Percentiles rank a stretch among this genome's conserved stretches.
phyloP scores from a whole-genome alignment of 2,113 vertebrate genomes.

The Pavo muticus region DNA sequence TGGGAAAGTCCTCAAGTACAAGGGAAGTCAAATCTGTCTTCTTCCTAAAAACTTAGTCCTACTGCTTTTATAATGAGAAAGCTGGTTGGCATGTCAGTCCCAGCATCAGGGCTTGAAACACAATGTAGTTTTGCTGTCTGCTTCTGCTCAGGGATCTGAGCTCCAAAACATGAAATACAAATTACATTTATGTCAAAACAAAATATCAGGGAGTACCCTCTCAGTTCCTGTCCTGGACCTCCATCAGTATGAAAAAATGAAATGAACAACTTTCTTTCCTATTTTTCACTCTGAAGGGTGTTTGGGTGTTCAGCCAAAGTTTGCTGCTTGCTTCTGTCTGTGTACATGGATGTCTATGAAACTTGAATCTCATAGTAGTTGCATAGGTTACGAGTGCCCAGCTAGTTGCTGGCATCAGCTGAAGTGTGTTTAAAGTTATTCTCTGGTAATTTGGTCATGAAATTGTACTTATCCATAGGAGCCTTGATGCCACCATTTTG shows the following conservation, averaged over 20 bases:
- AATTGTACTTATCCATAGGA: slow-evolving; percentile 5
- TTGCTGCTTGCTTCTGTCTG: background rate
- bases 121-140: background rate
- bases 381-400: background rate
- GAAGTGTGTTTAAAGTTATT: slow-evolving; percentile 7
- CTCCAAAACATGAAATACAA: background rate
- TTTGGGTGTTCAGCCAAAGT: accelerated
- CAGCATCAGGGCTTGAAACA: background rate
- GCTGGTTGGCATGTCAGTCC: background rate
- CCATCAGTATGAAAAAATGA: background rate
- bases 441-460: background rate
- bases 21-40: background rate
- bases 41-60: background rate
- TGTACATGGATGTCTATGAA: background rate
- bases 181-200: background rate
- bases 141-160: background rate
- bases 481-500: background rate
- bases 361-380: background rate
- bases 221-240: background rate
- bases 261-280: background rate
- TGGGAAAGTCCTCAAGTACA: slow-evolving; percentile 46
- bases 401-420: background rate
- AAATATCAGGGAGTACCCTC: background rate
- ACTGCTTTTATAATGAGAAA: background rate
- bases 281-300: background rate